Percentiles rank a stretch among this genome's conserved stretches.
phyloP scores from a whole-genome alignment of 2,113 vertebrate genomes.

The Malurus melanocephalus region DNA sequence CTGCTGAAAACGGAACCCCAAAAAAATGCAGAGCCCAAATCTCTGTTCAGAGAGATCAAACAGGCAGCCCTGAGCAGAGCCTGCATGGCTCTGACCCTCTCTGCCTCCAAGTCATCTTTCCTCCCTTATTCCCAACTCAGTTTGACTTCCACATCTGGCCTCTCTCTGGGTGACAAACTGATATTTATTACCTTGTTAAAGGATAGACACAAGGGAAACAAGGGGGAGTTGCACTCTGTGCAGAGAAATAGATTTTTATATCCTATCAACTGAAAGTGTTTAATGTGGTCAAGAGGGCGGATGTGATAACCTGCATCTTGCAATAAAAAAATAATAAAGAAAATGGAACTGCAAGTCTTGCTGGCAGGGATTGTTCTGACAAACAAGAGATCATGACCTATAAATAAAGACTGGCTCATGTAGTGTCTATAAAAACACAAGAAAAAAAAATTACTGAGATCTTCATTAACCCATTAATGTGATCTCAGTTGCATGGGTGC shows the following conservation, averaged over 20 bases:
- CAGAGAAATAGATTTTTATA: background rate
- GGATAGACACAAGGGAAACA: background rate
- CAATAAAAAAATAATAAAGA: background rate
- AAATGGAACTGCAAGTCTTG: background rate
- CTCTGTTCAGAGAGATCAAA: background rate
- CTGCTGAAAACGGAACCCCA: background rate
- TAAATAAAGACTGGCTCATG: background rate
- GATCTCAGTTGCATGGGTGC: background rate
- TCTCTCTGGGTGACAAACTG: background rate
- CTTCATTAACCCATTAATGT: background rate
- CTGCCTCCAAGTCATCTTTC: background rate
- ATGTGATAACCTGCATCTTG: background rate
- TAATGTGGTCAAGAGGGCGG: background rate
- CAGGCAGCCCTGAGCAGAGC: background rate
- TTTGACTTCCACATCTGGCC: background rate
- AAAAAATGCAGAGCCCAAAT: background rate
- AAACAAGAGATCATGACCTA: background rate
- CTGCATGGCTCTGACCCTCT: background rate
- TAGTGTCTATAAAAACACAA: background rate
- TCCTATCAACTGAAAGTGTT: background rate
- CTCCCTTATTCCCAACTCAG: background rate
- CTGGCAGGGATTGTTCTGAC: background rate
- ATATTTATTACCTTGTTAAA: background rate
- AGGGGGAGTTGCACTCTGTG: background rate
- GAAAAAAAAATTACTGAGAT: background rate